These are phyloP conservation scores for Erythrolamprus reginae DNA, from an alignment of 2,113 vertebrate genomes.

Conservation along the genomic window DNA sequence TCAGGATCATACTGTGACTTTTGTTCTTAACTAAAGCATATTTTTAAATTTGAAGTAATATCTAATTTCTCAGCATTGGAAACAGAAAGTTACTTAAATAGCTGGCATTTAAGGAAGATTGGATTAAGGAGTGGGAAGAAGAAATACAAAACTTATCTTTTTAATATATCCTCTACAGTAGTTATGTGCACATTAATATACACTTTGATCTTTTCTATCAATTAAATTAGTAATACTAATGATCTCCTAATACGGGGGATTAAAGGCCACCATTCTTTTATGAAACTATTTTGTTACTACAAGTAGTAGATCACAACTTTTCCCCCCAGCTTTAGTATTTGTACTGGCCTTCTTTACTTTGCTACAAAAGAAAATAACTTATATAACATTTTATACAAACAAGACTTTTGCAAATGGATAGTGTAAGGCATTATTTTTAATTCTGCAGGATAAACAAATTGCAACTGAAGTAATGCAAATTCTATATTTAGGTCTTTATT, in stretches of 20 bases:
- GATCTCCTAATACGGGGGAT: background rate
- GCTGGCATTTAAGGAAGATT: background rate
- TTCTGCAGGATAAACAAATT: background rate
- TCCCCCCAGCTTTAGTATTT: background rate
- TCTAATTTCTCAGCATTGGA: background rate
- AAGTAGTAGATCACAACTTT: background rate
- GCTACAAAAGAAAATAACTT: background rate
- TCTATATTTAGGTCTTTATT: background rate
- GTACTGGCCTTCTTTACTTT: background rate
- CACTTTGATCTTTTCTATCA: background rate
- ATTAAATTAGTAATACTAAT: background rate
- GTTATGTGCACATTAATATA: background rate
- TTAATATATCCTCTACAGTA: background rate
- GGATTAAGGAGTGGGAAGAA: background rate
- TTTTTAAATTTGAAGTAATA: conserved; percentile 7
- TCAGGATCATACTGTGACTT: background rate
- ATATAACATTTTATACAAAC: background rate
- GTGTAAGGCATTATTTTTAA: background rate
- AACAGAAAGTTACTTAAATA: background rate
- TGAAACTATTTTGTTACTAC: background rate
- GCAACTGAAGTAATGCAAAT: background rate
- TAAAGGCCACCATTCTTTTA: background rate
- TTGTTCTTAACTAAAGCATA: conserved; percentile 14
- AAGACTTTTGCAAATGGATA: background rate
- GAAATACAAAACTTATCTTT: background rate